These are phyloP conservation scores for Zaprionus camerounensis DNA, from an alignment of 1,140 invertebrate species.

Conservation along the genomic window DNA sequence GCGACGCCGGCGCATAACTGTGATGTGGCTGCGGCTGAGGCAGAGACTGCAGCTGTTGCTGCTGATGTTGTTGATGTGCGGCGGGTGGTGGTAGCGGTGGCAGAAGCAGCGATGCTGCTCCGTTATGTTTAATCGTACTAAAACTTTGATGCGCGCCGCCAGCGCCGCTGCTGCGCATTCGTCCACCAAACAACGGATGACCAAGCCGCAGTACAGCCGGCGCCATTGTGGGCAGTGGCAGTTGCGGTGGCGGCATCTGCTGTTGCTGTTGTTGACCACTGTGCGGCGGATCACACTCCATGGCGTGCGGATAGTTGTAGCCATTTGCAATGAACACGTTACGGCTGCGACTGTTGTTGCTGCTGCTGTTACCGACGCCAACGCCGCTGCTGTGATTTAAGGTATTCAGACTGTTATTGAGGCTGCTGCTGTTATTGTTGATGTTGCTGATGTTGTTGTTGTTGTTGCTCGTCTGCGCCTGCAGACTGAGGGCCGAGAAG, in stretches of 20 bases:
- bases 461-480: constrained; percentile 36
- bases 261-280: constrained; percentile 2
- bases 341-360: constrained; percentile 36
- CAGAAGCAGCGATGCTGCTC: constrained; percentile 29
- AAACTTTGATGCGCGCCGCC: constrained; percentile 31
- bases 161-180: constrained; percentile 51
- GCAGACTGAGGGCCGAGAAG: constrained; percentile 67
- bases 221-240: constrained; percentile 26
- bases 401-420: constrained; percentile 66
- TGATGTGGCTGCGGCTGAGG: constrained; percentile 41
- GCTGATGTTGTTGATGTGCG: constrained; percentile 53
- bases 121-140: constrained; percentile 44
- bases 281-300: constrained; percentile 83
- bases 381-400: constrained; percentile 56
- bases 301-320: constrained; percentile 78
- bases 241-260: constrained; percentile 56
- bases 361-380: constrained; percentile 8
- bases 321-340: constrained; percentile 37
- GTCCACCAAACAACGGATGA: constrained; percentile 38
- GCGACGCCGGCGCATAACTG: constrained; percentile 62
- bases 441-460: constrained; percentile 20
- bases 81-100: constrained; percentile 57
- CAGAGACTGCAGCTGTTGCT: constrained; percentile 38
- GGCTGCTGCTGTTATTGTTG: constrained; percentile 41
- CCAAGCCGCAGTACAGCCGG: constrained; percentile 44